Evolutionary conservation across 35 echinoderm and acorn worm genomes (phyloP).

Genomic region (Patiria miniata): DNA sequence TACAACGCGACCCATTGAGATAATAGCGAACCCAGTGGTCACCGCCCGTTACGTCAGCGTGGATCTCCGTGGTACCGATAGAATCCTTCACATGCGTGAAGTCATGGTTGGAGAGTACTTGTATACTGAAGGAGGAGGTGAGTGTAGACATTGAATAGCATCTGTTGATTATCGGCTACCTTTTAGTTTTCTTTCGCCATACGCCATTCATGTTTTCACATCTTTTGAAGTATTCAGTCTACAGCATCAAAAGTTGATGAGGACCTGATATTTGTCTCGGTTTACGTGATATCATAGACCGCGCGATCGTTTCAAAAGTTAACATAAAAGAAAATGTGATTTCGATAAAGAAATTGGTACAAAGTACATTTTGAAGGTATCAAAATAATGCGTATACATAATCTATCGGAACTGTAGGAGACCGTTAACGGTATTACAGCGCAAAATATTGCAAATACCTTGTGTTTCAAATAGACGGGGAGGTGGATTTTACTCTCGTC

Average conservation of each 20-base stretch:
- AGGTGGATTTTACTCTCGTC: not conserved
- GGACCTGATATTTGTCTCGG: too few relatives aligned
- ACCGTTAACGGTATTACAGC: not conserved
- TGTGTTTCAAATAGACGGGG: not conserved
- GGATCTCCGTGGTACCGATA: not conserved
- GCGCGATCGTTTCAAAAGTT: not conserved
- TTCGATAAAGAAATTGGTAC: not conserved
- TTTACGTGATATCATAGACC: too few relatives aligned
- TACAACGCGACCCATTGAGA: not conserved
- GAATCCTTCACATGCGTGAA: not conserved
- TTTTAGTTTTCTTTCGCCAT: not conserved
- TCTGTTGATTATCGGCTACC: not conserved
- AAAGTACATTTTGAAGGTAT: not conserved
- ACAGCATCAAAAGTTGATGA: not conserved
- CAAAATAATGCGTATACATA: not conserved
- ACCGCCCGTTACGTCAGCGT: not conserved
- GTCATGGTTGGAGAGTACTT: not conserved
- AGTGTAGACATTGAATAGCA: not conserved
- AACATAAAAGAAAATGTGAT: not conserved
- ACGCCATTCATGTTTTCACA: not conserved
- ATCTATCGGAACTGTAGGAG: not conserved
- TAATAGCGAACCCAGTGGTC: too few relatives aligned
- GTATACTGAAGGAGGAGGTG: not conserved
- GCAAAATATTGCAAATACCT: not conserved
- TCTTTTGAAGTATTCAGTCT: not conserved